These are phyloP conservation scores for Anoplopoma fimbria DNA, from an alignment of 2,113 vertebrate genomes.

Conservation along the genomic window DNA sequence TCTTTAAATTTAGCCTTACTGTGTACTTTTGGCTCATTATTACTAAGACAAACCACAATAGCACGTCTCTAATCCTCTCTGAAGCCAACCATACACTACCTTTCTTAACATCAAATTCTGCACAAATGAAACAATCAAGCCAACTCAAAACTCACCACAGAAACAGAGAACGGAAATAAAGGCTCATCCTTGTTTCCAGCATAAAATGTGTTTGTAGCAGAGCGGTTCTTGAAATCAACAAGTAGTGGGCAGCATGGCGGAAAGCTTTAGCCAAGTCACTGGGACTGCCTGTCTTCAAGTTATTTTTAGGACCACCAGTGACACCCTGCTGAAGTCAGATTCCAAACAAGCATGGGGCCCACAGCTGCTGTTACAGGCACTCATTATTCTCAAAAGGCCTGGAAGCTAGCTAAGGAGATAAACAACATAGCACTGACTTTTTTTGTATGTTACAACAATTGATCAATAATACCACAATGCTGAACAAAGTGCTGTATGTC, in stretches of 20 bases:
- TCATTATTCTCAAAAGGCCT: conserved; percentile 35
- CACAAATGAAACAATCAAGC: conserved; percentile 19
- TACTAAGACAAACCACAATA: not conserved
- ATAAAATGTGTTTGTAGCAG: conserved; percentile 19
- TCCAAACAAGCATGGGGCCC: conserved; percentile 68
- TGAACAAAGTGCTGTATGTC: not conserved
- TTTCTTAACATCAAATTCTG: conserved; percentile 41
- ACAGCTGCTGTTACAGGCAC: conserved; percentile 81
- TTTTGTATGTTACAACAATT: not conserved
- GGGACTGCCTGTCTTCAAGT: conserved; percentile 65
- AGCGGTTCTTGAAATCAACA: conserved; percentile 54
- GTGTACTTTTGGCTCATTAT: conserved; percentile 22
- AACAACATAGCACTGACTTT: not conserved
- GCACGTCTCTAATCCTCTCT: conserved; percentile 6
- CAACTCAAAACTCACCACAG: conserved; percentile 73
- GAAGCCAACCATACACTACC: conserved; percentile 33
- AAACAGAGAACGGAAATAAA: conserved; percentile 43
- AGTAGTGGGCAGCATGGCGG: conserved; percentile 52
- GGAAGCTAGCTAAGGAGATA: not conserved
- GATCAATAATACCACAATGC: not conserved
- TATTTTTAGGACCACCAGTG: conserved; percentile 81
- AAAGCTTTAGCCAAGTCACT: conserved; percentile 72
- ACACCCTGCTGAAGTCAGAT: conserved; percentile 68
- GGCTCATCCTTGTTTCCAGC: conserved; percentile 67
- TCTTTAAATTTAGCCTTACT: not conserved